Base-by-base conservation (phyloP, 2,797 vertebrate genomes). In the Fistularia tabacaria region DNA sequence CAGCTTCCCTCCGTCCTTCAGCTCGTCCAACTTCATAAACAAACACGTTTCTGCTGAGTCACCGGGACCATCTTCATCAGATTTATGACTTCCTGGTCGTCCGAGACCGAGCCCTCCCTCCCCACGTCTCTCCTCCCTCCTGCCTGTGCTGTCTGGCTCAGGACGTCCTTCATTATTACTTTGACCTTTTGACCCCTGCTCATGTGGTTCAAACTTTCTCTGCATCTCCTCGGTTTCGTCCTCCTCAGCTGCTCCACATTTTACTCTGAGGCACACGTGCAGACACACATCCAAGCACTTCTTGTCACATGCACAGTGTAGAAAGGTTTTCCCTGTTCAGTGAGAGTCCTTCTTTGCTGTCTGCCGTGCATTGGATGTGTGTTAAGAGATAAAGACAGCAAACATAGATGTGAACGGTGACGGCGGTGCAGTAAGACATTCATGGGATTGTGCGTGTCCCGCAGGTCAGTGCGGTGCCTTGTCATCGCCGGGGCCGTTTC, bases 401-500 rank as follows among this genome's bases (percentile, higher is more conserved):
- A n/a, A n/a, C n/a, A n/a, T n/a, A n/a, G n/a, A n/a, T n/a, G n/a
- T n/a, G n/a, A n/a, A n/a, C n/a, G n/a, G n/a, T n/a, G n/a, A n/a
- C n/a, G n/a, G n/a, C n/a, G n/a, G n/a, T n/a, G n/a, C n/a, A n/a
- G n/a, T n/a, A n/a, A n/a, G n/a, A n/a, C n/a, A n/a, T n/a, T n/a
- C n/a, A n/a, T n/a, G n/a, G n/a, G n/a, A n/a, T 36, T 50, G n/a
- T 41, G 37, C 70, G 10, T 57, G 7, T 55, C 7, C 8, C 0
- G 14, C 72, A 88, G 87, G 87, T 88, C 57, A 84, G 80, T 42
- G 74, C 81, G 0, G 73, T 87, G 43, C 81, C 81, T 10, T 88
- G 87, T 57, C 76, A 82, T 36, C 61, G 72, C 0, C 76, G 0
- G 7, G 83, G 77, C 0, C 76, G 57, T 0, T 88, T 86, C 71